Percentiles rank a stretch among this genome's conserved stretches.
These are phyloP conservation scores for Calidris pygmaea DNA, from an alignment of 2,113 vertebrate genomes.

Conservation along the genomic window DNA sequence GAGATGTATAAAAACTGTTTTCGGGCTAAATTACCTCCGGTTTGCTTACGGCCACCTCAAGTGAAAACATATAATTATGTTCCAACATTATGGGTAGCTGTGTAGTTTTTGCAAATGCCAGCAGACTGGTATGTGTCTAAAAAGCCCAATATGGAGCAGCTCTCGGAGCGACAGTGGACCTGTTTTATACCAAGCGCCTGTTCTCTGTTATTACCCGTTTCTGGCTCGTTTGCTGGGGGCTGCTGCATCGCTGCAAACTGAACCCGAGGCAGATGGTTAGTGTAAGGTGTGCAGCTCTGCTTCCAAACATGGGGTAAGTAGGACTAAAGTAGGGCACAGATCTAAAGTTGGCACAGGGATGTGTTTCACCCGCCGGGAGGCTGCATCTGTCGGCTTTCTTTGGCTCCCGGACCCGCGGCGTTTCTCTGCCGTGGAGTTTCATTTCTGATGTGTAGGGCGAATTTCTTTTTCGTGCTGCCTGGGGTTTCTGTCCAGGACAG, in stretches of 20 bases:
- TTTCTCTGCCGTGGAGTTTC: background rate
- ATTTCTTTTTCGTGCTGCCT: slow-evolving; percentile 37
- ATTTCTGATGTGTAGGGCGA: slow-evolving; percentile 2
- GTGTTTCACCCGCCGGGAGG: background rate
- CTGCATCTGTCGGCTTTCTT: background rate
- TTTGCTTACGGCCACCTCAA: slow-evolving; percentile 44
- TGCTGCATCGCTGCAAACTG: background rate
- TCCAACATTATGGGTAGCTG: background rate
- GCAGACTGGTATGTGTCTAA: background rate
- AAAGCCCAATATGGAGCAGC: background rate
- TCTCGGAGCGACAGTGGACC: accelerated
- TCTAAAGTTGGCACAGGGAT: background rate
- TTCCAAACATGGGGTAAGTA: slow-evolving; percentile 12
- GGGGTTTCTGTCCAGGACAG: slow-evolving; percentile 11
- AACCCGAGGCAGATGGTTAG: background rate
- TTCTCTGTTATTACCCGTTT: background rate
- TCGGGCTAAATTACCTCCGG: background rate
- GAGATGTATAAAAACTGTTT: slow-evolving; percentile 26
- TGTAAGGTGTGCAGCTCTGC: slow-evolving; percentile 17
- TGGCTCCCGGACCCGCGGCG: background rate
- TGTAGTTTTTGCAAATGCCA: slow-evolving; percentile 14
- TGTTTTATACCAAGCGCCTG: background rate
- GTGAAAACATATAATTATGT: slow-evolving; percentile 26
- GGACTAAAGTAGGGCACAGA: background rate
- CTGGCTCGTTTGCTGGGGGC: background rate